Conservation (phyloP, 2,888 invertebrate genomes). For the Caenorhabditis drosophilae region DNA sequence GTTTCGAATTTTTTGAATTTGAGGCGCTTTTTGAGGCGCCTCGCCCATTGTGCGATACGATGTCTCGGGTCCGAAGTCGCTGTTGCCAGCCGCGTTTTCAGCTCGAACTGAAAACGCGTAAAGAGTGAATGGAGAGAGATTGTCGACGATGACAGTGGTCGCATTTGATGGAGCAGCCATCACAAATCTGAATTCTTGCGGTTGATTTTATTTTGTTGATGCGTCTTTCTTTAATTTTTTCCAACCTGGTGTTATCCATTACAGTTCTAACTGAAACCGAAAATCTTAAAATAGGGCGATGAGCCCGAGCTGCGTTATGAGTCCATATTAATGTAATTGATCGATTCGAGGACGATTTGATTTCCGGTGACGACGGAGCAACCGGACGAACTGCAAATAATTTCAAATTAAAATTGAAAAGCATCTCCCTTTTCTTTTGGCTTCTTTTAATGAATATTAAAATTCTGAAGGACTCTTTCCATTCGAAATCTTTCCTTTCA, state of each 20-base stretch:
- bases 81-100: slow-evolving; percentile 64
- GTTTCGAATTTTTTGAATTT: slow-evolving; percentile 51
- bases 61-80: slow-evolving; percentile 62
- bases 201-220: no score
- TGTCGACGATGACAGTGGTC: slow-evolving; percentile 56
- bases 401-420: no score
- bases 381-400: slow-evolving; percentile 61
- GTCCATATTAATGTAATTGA: slow-evolving; percentile 63
- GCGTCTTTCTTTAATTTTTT: no score
- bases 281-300: slow-evolving; percentile 44
- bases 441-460: no score
- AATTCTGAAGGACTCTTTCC: no score
- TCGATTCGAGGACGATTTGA: slow-evolving; percentile 54
- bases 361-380: slow-evolving; percentile 62
- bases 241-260: slow-evolving; percentile 24
- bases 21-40: slow-evolving; percentile 52
- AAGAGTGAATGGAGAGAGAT: slow-evolving; percentile 47
- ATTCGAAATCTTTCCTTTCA: no score
- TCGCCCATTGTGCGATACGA: slow-evolving; percentile 58
- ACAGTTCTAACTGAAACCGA: slow-evolving; percentile 29
- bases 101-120: slow-evolving; percentile 58
- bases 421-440: no score
- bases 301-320: slow-evolving; percentile 57
- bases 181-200: slow-evolving; percentile 39
- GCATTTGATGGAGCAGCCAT: slow-evolving; percentile 57